A percentile compares a stretch with the other conserved stretches of the same genome.
These are phyloP conservation scores for Colostygia pectinataria DNA, from an alignment of 2,888 invertebrate genomes.

Conservation along the genomic window DNA sequence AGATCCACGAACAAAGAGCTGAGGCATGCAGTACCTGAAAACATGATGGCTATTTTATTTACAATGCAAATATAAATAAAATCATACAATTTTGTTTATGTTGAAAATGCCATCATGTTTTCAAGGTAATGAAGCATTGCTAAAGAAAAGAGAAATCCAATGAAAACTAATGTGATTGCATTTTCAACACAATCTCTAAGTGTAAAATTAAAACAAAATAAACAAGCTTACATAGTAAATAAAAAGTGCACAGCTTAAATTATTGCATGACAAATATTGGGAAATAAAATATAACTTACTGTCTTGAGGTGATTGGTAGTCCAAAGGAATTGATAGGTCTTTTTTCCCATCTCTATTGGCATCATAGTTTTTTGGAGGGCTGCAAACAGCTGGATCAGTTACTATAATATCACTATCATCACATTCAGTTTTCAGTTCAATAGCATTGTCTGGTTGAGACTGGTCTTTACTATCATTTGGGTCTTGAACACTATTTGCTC, in stretches of 20 bases:
- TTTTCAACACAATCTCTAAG: slow-evolving; percentile 78
- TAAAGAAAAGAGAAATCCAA: slow-evolving; percentile 67
- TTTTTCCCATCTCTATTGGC: slow-evolving; percentile 61
- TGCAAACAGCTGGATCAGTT: slow-evolving; percentile 71
- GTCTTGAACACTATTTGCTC: slow-evolving; percentile 49
- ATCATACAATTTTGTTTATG: slow-evolving; percentile 51
- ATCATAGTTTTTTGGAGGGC: slow-evolving; percentile 65
- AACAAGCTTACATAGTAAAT: background rate
- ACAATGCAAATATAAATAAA: slow-evolving; percentile 38
- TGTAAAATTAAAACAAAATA: background rate
- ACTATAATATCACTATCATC: slow-evolving; percentile 76
- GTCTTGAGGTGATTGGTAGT: slow-evolving; percentile 74
- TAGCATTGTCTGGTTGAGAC: slow-evolving; percentile 46
- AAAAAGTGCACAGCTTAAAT: background rate
- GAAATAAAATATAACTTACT: slow-evolving; percentile 59
- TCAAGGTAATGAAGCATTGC: slow-evolving; percentile 67
- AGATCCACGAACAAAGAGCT: slow-evolving; percentile 78
- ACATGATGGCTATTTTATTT: slow-evolving; percentile 82
- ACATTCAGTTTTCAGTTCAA: slow-evolving; percentile 75
- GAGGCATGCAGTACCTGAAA: slow-evolving; percentile 80
- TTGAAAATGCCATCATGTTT: slow-evolving; percentile 84
- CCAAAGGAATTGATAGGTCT: slow-evolving; percentile 56
- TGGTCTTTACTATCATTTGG: slow-evolving; percentile 55
- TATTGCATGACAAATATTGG: background rate
- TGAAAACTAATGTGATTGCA: slow-evolving; percentile 76